Base-by-base conservation (phyloP, 1,140 invertebrate genomes). In the Calycopis cecrops region DNA sequence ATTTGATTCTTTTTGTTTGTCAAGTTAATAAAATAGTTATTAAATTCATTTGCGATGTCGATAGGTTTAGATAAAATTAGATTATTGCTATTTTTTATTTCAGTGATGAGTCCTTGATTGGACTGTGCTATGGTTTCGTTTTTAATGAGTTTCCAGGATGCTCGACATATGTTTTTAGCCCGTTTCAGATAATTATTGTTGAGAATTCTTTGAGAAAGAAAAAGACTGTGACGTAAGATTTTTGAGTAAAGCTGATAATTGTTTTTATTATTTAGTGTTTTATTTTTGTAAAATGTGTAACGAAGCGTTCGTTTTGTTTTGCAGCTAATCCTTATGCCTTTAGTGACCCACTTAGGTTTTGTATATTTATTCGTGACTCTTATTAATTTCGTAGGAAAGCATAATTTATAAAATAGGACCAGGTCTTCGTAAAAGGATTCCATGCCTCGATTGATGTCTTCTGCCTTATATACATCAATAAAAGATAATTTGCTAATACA, bases 41-140 rank as follows among this genome's bases (percentile, higher is more conserved):
- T 28, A 28, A 28, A 28, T 28, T 52, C 18, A 42, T 52, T 52
- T 10, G 51, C 51, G 18, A 52, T 40, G 37, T 52, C 17, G 4
- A 11, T 33, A 40, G 51, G 18, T 3, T 52, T 12, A 4, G 11
- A 10, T 28, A 52, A 38, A 8, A 40, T 40, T 4, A 12, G 1
- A 40, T 1, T 12, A 40, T 40, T 4, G 2, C 14, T 8, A n/a
- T 12, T 40, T 40, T 12, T 14, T 12, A 40, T 40, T 40, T 14
- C 0, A n/a, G n/a, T 12, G 3, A 40, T 40, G 11, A 14, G 6
- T 28, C 21, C 21, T 6, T 28, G 21, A 28, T 6, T 28, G 6
- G 21, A 3, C 2, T 28, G 21, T 3, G 6, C 21, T 28, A 28
- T 37, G 4, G 12, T 40, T 14, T 40, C n/a, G 14, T 3, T 40